Evolutionary conservation across 1,140 invertebrate species (phyloP).

Genomic region (Anastrepha ludens): DNA sequence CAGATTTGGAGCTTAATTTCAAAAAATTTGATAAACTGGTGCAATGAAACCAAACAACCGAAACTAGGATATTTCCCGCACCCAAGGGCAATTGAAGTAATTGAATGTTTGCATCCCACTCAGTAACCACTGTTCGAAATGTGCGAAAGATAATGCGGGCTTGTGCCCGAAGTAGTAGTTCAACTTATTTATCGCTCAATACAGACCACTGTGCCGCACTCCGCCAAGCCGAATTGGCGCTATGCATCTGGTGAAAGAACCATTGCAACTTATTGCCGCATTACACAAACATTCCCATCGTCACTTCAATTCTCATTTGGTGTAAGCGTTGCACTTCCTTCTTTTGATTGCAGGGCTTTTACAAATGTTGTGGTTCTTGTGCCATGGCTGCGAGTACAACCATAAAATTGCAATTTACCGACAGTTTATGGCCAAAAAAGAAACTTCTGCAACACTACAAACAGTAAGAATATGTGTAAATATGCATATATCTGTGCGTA

Average conservation of each 20-base stretch:
- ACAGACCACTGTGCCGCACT: no score
- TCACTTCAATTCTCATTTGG: slow-evolving; percentile 9
- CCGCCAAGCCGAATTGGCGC: background rate
- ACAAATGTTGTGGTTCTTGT: background rate
- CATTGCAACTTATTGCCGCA: background rate
- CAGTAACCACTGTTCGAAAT: no score
- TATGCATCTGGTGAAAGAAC: background rate
- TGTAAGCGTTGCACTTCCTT: background rate
- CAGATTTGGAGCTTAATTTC: no score
- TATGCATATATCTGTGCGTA: background rate
- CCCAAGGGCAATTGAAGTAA: no score
- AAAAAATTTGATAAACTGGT: no score
- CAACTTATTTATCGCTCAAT: no score
- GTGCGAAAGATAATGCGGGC: no score
- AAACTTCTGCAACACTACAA: background rate
- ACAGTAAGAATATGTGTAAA: background rate
- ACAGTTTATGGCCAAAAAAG: background rate
- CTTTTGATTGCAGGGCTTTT: background rate
- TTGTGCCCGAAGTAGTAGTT: no score
- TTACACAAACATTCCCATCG: background rate
- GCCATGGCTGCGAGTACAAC: background rate
- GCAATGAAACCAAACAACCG: no score
- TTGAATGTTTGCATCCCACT: no score
- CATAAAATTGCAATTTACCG: background rate
- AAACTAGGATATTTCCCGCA: no score